Conservation (phyloP, 2,113 vertebrate species). For the Brienomyrus longianalis region DNA sequence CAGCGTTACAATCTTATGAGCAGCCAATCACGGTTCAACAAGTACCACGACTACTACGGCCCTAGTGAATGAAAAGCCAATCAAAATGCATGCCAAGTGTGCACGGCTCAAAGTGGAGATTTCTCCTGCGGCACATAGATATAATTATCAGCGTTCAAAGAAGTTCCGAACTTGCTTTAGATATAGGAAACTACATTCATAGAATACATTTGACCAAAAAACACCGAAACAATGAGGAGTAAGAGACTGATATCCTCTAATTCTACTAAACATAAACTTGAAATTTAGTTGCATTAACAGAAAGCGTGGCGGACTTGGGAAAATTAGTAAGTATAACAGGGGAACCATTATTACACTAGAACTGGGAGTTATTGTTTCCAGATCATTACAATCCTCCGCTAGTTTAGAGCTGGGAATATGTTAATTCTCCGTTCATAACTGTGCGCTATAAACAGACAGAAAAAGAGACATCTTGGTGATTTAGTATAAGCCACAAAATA, state of each 20-base stretch:
- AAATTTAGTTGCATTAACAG: not conserved
- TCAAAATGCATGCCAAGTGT: constrained; percentile 24
- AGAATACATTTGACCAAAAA: not conserved
- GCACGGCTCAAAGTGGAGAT: not conserved
- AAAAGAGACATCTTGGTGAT: not conserved
- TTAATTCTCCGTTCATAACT: not conserved
- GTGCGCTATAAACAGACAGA: not conserved
- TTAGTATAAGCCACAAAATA: not conserved
- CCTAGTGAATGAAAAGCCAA: constrained; percentile 54
- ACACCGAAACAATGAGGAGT: not conserved
- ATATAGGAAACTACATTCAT: not conserved
- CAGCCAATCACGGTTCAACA: constrained; percentile 54
- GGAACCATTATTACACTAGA: not conserved
- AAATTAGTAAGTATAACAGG: not conserved
- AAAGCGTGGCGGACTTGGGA: not conserved
- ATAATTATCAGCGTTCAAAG: not conserved
- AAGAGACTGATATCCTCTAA: not conserved
- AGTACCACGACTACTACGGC: constrained; percentile 40
- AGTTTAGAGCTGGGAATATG: not conserved
- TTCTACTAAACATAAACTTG: not conserved
- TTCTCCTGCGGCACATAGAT: no score
- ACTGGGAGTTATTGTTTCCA: not conserved
- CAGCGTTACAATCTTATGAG: constrained; percentile 43
- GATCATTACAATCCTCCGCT: not conserved
- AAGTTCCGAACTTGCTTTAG: not conserved